Percentiles rank a stretch among this genome's conserved stretches.
Evolutionary conservation across 53 echinoderm and acorn worm species (phyloP).

Genomic region (Glandiceps talaboti): DNA sequence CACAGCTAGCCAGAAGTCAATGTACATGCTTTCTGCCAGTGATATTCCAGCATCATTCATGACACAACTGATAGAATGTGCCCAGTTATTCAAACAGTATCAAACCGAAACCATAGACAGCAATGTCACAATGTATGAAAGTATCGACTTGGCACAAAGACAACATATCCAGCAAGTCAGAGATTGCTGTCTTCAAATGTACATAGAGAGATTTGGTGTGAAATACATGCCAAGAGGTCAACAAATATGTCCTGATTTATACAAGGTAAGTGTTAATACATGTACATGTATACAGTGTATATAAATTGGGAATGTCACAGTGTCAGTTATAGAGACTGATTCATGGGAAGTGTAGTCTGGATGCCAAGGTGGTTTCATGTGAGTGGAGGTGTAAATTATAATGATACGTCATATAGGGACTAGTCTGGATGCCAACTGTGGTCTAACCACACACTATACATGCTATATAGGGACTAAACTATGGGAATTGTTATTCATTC

Average conservation of each 20-base stretch:
- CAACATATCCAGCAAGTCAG: conserved; percentile 26
- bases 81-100: conserved; percentile 37
- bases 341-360: too few relatives aligned
- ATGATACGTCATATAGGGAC: too few relatives aligned
- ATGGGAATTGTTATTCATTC: too few relatives aligned
- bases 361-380: too few relatives aligned
- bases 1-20: too few relatives aligned
- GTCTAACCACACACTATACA: too few relatives aligned
- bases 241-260: not conserved
- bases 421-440: too few relatives aligned
- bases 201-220: conserved; percentile 25
- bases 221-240: not conserved
- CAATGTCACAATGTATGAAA: conserved; percentile 46
- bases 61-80: conserved; percentile 34
- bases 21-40: not conserved
- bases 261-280: not conserved
- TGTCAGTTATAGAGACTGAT: too few relatives aligned
- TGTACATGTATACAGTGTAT: too few relatives aligned
- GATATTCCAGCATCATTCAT: conserved; percentile 48
- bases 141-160: conserved; percentile 15
- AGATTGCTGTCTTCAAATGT: conserved; percentile 25
- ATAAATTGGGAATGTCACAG: too few relatives aligned
- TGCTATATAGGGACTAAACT: too few relatives aligned
- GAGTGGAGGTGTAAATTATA: too few relatives aligned
- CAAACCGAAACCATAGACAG: conserved; percentile 55